A percentile compares a stretch with the other conserved stretches of the same genome.
phyloP scores from a whole-genome alignment of 2,113 vertebrate species.

The western clawed frog (Xenopus tropicalis) region UCB_Xtro_10.0 CM004443.2:18287001-18287500 shows the following conservation, averaged over 20 bases:
- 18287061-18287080: too few species aligned
- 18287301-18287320: slow-evolving; percentile 72
- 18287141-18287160: not conserved
- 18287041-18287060: too few species aligned
- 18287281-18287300: slow-evolving; percentile 57
- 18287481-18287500: slow-evolving; percentile 57
- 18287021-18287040: too few species aligned
- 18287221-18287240: slow-evolving; percentile 52
- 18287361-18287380: slow-evolving; percentile 52
- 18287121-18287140: slow-evolving; percentile 48
- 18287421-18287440: slow-evolving; percentile 72
- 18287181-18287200: slow-evolving; percentile 49
- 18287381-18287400: slow-evolving; percentile 72
- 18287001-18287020: too few species aligned
- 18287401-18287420: slow-evolving; percentile 60
- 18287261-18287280: slow-evolving; percentile 71
- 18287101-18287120: too few species aligned
- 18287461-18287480: slow-evolving; percentile 62
- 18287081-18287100: too few species aligned
- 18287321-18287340: slow-evolving; percentile 69
- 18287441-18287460: slow-evolving; percentile 60
- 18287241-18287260: slow-evolving; percentile 51
- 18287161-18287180: slow-evolving; percentile 34
- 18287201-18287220: slow-evolving; percentile 58
- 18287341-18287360: slow-evolving; percentile 58